Evolutionary conservation across 2,797 vertebrate species (phyloP), one percentile per base, ranked within the genome.

Genomic region (Gadopsis marmoratus): DNA sequence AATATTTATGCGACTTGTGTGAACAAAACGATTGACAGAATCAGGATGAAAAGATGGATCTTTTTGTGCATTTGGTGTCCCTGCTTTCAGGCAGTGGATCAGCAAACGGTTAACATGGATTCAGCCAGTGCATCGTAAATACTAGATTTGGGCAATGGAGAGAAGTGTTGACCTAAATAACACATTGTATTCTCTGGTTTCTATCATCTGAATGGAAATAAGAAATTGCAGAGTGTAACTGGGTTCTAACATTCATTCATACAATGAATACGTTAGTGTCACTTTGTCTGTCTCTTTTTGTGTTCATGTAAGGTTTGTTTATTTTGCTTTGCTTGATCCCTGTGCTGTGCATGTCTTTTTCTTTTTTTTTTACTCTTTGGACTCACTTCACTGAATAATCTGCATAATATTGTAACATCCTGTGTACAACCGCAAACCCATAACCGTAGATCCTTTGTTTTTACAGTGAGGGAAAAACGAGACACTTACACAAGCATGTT

Each of bases 401-500:
- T 97, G 96, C 95, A 96, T 96, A 96, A 64, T 55, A 60, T 70
- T 7, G 4, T 7, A 41, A 68, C 55, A 41, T 54, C 55, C 48
- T 37, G 16, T 39, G 21, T 17, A 17, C 3, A 41, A 69, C 12
- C 35, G 33, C 8, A 39, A 96, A 97, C 96, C 93, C 93, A 95
- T 95, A 94, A 96, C 95, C 92, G 94, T 92, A 81, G 65, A 90
- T 84, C 89, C 76, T 91, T 85, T 79, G 91, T 95, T 96, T 97
- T 96, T 95, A 95, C 94, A 95, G 86, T 91, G 92, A 96, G 86
- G 96, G 93, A 95, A 96, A 97, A 97, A 94, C 81, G 90, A 96
- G 94, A 97, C 94, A 93, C 94, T 97, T 95, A 23, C 96, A 97
- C 95, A 96, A 95, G 95, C 95, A 95, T 94, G 90, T 94, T 81